phyloP scores from a whole-genome alignment of 1,140 invertebrate species.

The Pentalonia nigronervosa region DNA sequence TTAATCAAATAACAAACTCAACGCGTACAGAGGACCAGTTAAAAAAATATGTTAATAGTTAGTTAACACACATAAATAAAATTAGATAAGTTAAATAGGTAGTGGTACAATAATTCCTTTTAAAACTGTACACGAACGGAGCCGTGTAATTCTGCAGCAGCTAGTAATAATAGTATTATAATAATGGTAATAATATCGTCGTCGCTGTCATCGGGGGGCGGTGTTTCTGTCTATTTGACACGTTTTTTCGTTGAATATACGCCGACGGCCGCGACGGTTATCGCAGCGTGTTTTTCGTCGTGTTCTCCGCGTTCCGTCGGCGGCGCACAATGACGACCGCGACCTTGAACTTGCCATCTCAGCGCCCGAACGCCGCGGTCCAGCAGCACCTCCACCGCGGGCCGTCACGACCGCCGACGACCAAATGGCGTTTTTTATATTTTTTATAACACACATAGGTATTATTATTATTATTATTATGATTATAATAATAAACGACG shows the following conservation, averaged over 20 bases:
- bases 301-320: not conserved
- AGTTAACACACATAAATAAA: no score
- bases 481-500: not conserved
- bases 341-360: constrained; percentile 17
- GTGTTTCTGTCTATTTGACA: not conserved
- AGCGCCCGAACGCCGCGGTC: constrained; percentile 7
- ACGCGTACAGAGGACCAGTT: no score
- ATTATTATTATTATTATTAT: not conserved
- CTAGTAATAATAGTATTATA: not conserved
- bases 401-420: constrained; percentile 28
- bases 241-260: not conserved
- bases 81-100: no score
- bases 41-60: no score
- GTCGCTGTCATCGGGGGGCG: not conserved
- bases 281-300: not conserved
- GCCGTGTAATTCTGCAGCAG: no score
- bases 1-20: no score
- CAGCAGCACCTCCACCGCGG: constrained; percentile 19
- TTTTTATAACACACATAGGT: not conserved
- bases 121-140: no score
- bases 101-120: no score
- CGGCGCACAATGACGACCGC: not conserved
- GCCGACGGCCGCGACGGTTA: not conserved
- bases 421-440: not conserved
- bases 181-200: not conserved